Base-by-base conservation (phyloP, 2,888 invertebrate genomes). In the Cepaea hortensis region DNA sequence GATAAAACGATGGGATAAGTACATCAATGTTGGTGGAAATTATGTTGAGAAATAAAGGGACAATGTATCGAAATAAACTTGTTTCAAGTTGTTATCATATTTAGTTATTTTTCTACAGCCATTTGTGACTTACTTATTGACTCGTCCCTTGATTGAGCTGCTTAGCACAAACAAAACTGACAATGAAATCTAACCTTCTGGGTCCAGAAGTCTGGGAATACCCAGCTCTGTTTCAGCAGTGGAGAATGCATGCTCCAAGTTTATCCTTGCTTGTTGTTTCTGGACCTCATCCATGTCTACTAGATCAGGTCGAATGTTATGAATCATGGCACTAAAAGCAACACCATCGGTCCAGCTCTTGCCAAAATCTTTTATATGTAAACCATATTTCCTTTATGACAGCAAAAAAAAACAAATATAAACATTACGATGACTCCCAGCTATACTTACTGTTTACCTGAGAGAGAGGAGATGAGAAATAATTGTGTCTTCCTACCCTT, bases 271-370 rank as follows among this genome's bases (percentile, higher is more conserved):
- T 81, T 97, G 96, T 88, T 96, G 96, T 91, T 96, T 96, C 91
- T 96, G 96, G 95, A 98, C 96, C 91, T 97, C 96, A 48, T 97
- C 97, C 92, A 98, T 95, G 95, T 98, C 98, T 87, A 99, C 97
- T 90, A 98, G 95, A 94, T 98, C 98, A 73, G 98, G 97, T 93
- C 97, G 97, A 92, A 99, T 98, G 85, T 97, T 97, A 95, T 99
- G 98, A 88, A 99, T 97, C 91, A 99, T 97, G 82, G 98, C 98
- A 86, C 98, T 96, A 96, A 99, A 99, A 61, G 98, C 98, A 92
- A 97, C 96, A 90, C 99, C 99, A 95, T 98, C 98, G 91, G 98
- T 96, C 99, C 99, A 99, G 93, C 98, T 98, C 88, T 97, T 96
- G 65, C 98, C 98, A 94, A 99, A 99, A 95, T 99, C 98, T 95